A percentile compares a stretch with the other conserved stretches of the same genome.
phyloP scores from a whole-genome alignment of 2,113 vertebrate genomes.

The Motacilla tschutschensis region DNA sequence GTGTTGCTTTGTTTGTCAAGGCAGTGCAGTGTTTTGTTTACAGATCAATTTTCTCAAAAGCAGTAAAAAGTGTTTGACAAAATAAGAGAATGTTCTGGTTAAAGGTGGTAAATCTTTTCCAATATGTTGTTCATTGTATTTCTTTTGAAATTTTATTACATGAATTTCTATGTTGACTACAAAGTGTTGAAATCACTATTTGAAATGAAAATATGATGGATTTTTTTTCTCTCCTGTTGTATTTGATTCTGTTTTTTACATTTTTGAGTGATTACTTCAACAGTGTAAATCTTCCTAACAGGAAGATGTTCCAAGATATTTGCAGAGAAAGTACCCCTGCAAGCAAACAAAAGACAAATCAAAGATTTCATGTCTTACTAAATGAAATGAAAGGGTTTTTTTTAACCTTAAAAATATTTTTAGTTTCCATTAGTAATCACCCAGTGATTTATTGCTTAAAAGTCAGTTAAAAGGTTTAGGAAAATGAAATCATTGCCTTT shows the following conservation, averaged over 20 bases:
- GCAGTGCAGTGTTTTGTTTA: background rate
- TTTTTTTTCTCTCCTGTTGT: background rate
- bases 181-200: background rate
- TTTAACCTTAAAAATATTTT: background rate
- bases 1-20: background rate
- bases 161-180: background rate
- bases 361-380: background rate
- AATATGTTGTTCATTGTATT: background rate
- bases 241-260: background rate
- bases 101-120: background rate
- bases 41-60: slow-evolving; percentile 23
- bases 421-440: background rate
- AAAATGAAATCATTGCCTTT: background rate
- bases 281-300: background rate
- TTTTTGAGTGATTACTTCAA: background rate
- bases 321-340: background rate
- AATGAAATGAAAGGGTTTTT: background rate
- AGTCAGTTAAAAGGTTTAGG: background rate
- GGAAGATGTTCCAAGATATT: background rate
- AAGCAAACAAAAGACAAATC: background rate
- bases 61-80: background rate
- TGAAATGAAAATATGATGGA: background rate
- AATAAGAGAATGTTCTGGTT: background rate
- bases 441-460: background rate
- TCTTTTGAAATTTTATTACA: background rate